Conservation (phyloP, 2,888 invertebrate species). For the Thecophora atra region DNA sequence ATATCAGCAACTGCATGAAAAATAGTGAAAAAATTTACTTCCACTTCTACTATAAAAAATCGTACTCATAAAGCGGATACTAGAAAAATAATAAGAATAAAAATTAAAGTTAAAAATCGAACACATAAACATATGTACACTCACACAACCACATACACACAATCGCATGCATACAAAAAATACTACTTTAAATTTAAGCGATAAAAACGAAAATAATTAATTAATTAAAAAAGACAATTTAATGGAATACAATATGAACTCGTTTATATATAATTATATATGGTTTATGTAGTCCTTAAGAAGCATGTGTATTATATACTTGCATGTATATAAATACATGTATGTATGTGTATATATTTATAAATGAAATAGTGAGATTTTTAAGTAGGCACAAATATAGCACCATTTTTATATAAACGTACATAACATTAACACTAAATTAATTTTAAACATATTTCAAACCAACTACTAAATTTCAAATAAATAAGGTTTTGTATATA, state of each 20-base stretch:
- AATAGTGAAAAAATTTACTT: too few species aligned
- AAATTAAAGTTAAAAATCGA: too few species aligned
- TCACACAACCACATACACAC: not conserved
- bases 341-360: conserved; percentile 3
- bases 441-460: not conserved
- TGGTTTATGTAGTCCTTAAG: not conserved
- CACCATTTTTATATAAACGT: conserved; percentile 36
- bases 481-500: too few species aligned
- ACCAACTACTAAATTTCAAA: not conserved
- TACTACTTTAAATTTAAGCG: not conserved
- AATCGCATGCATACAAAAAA: not conserved
- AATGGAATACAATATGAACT: not conserved
- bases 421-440: not conserved
- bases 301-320: conserved; percentile 33
- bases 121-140: too few species aligned
- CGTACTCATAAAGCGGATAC: too few species aligned
- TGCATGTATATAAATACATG: not conserved
- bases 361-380: conserved; percentile 32
- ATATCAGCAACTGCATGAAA: too few species aligned
- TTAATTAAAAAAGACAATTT: not conserved
- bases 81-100: too few species aligned
- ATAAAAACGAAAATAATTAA: not conserved
- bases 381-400: conserved; percentile 36
- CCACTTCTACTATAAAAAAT: too few species aligned
- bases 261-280: conserved; percentile 21